Evolutionary conservation across 2,113 vertebrate genomes (phyloP), one percentile per base, ranked within the genome.

Genomic region (Otocyon megalotis): DNA sequence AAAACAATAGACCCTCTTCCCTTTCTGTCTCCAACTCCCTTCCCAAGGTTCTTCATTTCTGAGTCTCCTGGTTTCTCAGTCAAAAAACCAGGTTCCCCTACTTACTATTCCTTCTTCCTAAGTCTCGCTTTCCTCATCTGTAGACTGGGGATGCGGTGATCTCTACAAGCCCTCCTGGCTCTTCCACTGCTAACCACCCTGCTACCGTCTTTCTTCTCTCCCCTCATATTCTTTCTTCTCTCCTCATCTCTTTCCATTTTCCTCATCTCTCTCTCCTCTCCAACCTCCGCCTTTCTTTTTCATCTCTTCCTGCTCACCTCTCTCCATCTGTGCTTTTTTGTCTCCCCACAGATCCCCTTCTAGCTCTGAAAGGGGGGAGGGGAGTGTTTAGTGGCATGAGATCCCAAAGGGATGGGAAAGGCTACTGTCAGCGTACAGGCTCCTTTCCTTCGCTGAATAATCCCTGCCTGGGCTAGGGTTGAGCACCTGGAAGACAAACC

Each of bases 41-140:
- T 37, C 63, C 87, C 86, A 83, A 86, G 88, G 30, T 76, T 94
- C 30, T 71, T 87, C 80, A 43, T 26, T 89, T 91, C 77, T 60
- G 48, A 94, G 83, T 67, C 50, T 43, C 30, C 76, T 87, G 83
- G 50, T 26, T 89, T 91, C 77, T 60, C 37, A 93, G 83, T 67
- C 50, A n/a, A 11, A 65, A 65, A 5, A 32, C 11, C 37, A 76
- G 19, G 7, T 37, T 35, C 60, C 35, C n/a, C 50, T 15, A 43
- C 76, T 28, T 76, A 77, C 63, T 76, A 19, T 62, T 76, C 63
- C 58, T 54, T 53, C 56, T 43, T 88, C 80, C 69, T 58, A 24
- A 32, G 37, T 26, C 50, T 86, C 24, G 5, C 1, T 80, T 60
- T 76, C 69, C 43, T 90, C 71, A 13, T 48, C 60, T 77, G 93